Evolutionary conservation across 1,140 invertebrate species (phyloP).

Genomic region (Agrilus planipennis): DNA sequence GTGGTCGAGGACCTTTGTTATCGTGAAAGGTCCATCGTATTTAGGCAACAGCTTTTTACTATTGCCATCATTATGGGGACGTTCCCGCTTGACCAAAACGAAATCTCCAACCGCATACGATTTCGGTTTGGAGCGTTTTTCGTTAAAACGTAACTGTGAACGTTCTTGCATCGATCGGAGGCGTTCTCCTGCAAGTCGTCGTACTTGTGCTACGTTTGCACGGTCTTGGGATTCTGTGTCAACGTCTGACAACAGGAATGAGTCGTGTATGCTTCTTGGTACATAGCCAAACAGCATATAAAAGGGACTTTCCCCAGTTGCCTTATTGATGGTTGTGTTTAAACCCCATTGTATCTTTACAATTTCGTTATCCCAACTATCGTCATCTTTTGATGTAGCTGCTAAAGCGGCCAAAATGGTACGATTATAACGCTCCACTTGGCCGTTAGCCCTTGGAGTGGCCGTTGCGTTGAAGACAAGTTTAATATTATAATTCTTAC

Average conservation of each 20-base stretch:
- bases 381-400: conserved; percentile 12
- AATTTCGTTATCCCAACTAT: conserved; percentile 19
- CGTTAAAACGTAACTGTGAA: too few species aligned
- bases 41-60: too few species aligned
- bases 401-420: conserved; percentile 21
- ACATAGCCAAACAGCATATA: conserved; percentile 6
- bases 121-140: too few species aligned
- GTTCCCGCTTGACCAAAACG: too few species aligned
- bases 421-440: conserved; percentile 22
- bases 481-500: conserved; percentile 14
- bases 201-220: too few species aligned
- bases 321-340: conserved; percentile 14
- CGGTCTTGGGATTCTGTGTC: background rate
- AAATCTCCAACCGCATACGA: too few species aligned
- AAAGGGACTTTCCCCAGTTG: conserved; percentile 4
- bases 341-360: conserved; percentile 21
- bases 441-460: conserved; percentile 29
- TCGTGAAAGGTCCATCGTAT: too few species aligned
- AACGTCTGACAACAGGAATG: too few species aligned
- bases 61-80: too few species aligned
- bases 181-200: too few species aligned
- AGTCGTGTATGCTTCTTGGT: background rate
- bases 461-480: conserved; percentile 22
- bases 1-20: too few species aligned
- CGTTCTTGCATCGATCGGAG: too few species aligned